Evolutionary conservation across 2,113 vertebrate species (phyloP).

Genomic region (Amphiprion percula): DNA sequence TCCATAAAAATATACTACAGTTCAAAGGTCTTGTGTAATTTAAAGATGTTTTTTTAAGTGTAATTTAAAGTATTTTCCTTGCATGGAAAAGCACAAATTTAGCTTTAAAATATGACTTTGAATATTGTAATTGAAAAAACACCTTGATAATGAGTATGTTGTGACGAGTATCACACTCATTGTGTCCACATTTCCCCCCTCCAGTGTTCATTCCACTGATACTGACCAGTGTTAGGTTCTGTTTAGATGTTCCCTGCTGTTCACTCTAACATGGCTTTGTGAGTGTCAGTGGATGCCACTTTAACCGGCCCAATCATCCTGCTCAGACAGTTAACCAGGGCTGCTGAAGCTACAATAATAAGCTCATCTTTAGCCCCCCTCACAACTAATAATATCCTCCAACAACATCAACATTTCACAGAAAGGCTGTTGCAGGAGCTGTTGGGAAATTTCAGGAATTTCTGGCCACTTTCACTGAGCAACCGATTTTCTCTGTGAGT

Average conservation of each 20-base stretch:
- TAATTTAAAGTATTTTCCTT: too few species aligned
- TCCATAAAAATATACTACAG: too few species aligned
- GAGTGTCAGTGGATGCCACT: conserved; percentile 33
- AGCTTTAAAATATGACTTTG: too few species aligned
- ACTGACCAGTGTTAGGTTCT: conserved; percentile 8
- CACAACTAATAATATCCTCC: background rate
- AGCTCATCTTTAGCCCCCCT: conserved; percentile 24
- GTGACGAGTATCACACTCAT: background rate
- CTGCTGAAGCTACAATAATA: conserved; percentile 18
- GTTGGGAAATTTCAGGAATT: background rate
- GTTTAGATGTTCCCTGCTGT: conserved; percentile 32
- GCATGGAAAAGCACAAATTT: too few species aligned
- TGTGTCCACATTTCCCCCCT: background rate
- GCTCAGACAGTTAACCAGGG: conserved; percentile 19
- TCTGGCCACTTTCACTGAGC: background rate
- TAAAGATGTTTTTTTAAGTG: too few species aligned
- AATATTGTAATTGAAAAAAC: too few species aligned
- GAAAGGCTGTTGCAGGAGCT: background rate
- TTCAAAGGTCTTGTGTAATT: too few species aligned
- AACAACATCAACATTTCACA: conserved; percentile 8
- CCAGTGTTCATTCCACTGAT: background rate
- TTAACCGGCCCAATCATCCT: conserved; percentile 12
- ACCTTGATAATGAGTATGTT: background rate
- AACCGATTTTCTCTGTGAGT: background rate
- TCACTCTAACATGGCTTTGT: conserved; percentile 27